Evolutionary conservation across 2,888 invertebrate genomes (phyloP), one percentile per base, ranked within the genome.

Genomic region (Odontomyia ornata): DNA sequence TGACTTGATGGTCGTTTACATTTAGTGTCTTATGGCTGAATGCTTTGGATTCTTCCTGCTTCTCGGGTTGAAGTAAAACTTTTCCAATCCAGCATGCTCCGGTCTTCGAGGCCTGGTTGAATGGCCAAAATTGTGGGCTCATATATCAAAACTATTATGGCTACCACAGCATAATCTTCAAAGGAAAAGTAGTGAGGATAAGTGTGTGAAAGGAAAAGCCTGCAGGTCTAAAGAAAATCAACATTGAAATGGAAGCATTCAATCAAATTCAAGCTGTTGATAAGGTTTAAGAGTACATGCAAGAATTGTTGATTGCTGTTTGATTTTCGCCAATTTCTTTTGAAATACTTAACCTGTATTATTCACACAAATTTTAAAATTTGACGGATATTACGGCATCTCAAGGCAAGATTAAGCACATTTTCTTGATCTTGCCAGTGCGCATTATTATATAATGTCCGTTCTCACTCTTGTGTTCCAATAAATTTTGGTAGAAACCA

Each of bases 41-140:
- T 60, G 25, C 60, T 25, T 60, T n/a, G 23, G 60, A 23, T 25
- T 21, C 36, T 60, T 25, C 23, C 25, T 25, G 60, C 23, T 25
- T 25, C 15, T 60, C 7, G 64, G 1, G 28, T 27, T 13, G n/a
- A 69, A 69, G 27, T 25, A 13, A 47, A 69, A 69, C 69, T 69
- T 69, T 46, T 69, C 47, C 47, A 69, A 69, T 69, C 25, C 69
- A 27, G 46, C 47, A 69, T 69, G 69, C 46, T 46, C 46, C 13
- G 21, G 46, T 7, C 7, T 18, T 28, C 3, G 52, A 23, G 25
- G 69, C 2, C 65, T 69, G 18, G 27, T 36, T 65, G 11, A 27
- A 43, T 65, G 69, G 69, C 69, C 69, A 69, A 47, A 47, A 69
- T 47, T 69, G 69, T 69, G 69, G 47, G 47, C 25, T n/a, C 47